Evolutionary conservation across 2,888 invertebrate species (phyloP), one percentile per base, ranked within the genome.

Genomic region (Dendrolimus pini): DNA sequence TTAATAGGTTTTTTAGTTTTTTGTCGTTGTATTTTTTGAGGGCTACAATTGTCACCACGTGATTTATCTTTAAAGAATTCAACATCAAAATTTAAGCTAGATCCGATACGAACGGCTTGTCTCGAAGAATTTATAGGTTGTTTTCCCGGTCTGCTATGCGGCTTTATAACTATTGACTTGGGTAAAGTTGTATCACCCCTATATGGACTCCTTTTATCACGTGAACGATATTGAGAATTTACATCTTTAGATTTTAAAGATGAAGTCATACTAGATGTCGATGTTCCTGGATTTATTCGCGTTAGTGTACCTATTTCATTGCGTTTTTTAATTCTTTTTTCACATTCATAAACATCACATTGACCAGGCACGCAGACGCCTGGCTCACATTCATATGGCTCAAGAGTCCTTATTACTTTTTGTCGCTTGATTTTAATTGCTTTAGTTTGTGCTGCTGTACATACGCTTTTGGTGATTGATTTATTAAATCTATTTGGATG

Each of bases 361-460:
- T 68, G 57, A 41, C 70, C 71, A 57, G 76, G 75, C 18, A 68
- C 59, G 61, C 75, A 77, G 41, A 66, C 61, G 14, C 71, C 70
- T 18, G 75, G 73, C 66, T 77, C 77, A 69, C 74, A 78, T 68
- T 76, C 72, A 61, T 72, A 71, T 9, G 76, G 71, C 12, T 71
- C 63, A 47, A 71, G 55, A 56, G 62, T 60, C 58, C 13, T 47
- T 47, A 12, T 47, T 47, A 47, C 12, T 52, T 55, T 63, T 55
- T 14, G 42, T 52, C n/a, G 61, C 59, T 41, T 55, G 14, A 7
- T 57, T 59, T 62, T 61, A 9, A 61, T 54, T 18, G 58, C 59
- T 57, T 56, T 54, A 54, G 61, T 62, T 54, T 63, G 65, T 14
- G 59, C 57, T 58, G 63, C 54, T 65, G 62, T 63, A 52, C 54